These are phyloP conservation scores for Bergia sp. DNA, from an alignment of 92 coral and sea anemone species.

Conservation along the genomic window DNA sequence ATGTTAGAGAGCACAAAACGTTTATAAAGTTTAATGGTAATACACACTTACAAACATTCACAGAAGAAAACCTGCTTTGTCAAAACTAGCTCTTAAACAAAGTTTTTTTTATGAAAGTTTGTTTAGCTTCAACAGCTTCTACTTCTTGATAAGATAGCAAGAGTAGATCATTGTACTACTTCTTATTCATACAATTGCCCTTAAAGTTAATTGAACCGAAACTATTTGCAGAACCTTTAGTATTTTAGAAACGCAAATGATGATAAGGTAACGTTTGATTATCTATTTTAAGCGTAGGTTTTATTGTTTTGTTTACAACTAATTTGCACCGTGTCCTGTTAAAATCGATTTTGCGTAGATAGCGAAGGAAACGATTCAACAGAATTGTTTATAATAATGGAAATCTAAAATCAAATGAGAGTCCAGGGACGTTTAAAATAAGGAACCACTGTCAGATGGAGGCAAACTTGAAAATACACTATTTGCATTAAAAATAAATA, in stretches of 20 bases:
- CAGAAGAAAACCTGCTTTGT: background rate
- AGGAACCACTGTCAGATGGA: background rate
- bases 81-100: too few species aligned
- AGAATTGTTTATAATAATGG: too few species aligned
- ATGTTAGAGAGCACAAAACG: background rate
- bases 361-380: background rate
- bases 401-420: background rate
- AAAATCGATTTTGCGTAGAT: background rate
- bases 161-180: too few species aligned
- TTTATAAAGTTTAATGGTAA: background rate
- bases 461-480: background rate
- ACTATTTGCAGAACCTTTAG: background rate
- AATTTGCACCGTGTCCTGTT: too few species aligned
- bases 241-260: background rate
- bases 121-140: too few species aligned
- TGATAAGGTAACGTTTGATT: background rate
- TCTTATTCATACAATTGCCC: too few species aligned
- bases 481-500: background rate
- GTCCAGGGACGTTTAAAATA: background rate
- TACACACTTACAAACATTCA: background rate
- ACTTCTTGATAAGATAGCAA: too few species aligned
- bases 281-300: background rate
- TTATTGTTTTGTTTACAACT: background rate
- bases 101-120: too few species aligned
- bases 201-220: background rate